Evolutionary conservation across 2,797 vertebrate species (phyloP), one percentile per base, ranked within the genome.

Genomic region (Sebastes glaucus): DNA sequence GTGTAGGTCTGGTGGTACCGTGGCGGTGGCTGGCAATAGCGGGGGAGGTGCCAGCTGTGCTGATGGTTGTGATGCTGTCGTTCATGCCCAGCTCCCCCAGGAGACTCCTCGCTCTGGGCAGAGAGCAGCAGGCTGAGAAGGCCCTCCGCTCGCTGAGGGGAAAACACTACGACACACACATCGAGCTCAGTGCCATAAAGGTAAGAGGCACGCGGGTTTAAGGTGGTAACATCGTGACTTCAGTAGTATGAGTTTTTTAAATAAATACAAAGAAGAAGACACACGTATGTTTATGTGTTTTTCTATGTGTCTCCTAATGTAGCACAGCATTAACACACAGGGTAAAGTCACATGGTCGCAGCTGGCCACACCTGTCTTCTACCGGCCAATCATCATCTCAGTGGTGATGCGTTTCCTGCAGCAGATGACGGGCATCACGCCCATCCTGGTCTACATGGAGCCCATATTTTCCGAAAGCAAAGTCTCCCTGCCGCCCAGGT

Each of bases 41-140:
- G 0, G 98, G 98, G 10, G 96, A 95, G 81, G 82, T 97, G 4
- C 97, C 98, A 0, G 95, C 97, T 13, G 11, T 98, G 18, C 0
- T 93, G 55, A 98, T 99, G 98, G 77, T 97, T 7, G 0, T 95
- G 53, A 90, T 99, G 71, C 92, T 99, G 74, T 95, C 83, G 69
- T 96, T 97, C 90, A 98, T 99, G 98, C 98, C 98, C 27, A 89
- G 94, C 78, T 99, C 98, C 0, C 98, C 98, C 0, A 96, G 98
- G 59, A 97, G 97, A 93, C 96, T 99, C 65, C 96, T 98, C 53
- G 97, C 96, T 7, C 89, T 94, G 53, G 96, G 96, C 53, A 93
- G 94, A 78, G 92, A 92, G 0, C 85, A 96, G 0, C 89, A 97
- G 72, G 98, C 98, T 0, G 86, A 95, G 65, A 8, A 23, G 23